Conservation (phyloP, 2,113 vertebrate species). For the Esox niger region DNA sequence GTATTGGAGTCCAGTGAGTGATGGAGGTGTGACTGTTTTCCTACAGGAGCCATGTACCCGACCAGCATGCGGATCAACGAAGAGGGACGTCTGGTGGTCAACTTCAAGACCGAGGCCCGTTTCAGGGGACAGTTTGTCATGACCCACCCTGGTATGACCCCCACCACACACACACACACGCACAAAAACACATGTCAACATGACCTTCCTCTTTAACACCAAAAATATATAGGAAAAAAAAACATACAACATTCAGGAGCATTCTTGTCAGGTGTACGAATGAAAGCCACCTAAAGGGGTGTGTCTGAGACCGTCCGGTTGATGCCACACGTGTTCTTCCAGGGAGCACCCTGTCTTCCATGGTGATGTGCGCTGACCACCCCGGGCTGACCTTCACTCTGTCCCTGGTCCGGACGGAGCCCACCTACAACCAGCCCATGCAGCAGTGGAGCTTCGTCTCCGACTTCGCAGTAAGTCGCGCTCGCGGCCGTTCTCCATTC, state of each 20-base stretch:
- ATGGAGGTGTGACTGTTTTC: slow-evolving; percentile 9
- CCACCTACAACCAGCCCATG: slow-evolving; percentile 76
- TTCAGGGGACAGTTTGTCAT: slow-evolving; percentile 77
- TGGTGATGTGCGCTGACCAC: slow-evolving; percentile 77
- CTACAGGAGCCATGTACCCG: slow-evolving; percentile 73
- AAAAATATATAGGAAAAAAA: too few relatives aligned
- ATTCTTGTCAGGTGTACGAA: too few relatives aligned
- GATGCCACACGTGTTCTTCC: slow-evolving; percentile 16
- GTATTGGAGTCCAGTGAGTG: background rate
- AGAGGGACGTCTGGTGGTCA: slow-evolving; percentile 72
- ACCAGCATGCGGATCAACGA: slow-evolving; percentile 76
- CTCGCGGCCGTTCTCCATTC: too few relatives aligned
- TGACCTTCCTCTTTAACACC: slow-evolving; percentile 36
- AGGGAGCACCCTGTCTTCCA: slow-evolving; percentile 70
- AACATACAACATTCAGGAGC: too few relatives aligned
- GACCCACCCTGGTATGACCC: slow-evolving; percentile 72
- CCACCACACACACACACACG: background rate
- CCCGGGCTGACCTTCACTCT: slow-evolving; percentile 74
- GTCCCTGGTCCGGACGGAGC: slow-evolving; percentile 68
- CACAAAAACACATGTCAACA: slow-evolving; percentile 50
- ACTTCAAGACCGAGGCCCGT: slow-evolving; percentile 72
- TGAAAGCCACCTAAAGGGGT: background rate
- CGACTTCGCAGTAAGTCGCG: slow-evolving; percentile 72
- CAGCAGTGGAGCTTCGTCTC: slow-evolving; percentile 80
- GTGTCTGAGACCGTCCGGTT: background rate